These are phyloP conservation scores for Mirza zaza DNA, from an alignment of 2,113 vertebrate species.

Conservation along the genomic window DNA sequence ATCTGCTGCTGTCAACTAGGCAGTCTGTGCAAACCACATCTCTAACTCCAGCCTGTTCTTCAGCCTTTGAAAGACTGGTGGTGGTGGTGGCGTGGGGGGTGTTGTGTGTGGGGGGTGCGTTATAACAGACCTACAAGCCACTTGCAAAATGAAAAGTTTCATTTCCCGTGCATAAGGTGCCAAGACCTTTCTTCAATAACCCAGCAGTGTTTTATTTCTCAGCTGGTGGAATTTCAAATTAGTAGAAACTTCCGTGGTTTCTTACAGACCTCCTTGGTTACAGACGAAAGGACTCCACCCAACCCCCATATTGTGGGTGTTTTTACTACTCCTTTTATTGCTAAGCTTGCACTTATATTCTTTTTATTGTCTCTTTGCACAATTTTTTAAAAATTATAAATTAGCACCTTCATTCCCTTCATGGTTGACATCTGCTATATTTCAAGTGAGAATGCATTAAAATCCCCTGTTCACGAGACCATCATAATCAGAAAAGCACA, in stretches of 20 bases:
- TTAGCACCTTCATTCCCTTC: slow-evolving; percentile 41
- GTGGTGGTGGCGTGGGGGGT: background rate
- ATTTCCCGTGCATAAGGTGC: slow-evolving; percentile 50
- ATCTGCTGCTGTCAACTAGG: slow-evolving; percentile 28
- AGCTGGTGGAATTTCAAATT: slow-evolving; percentile 67
- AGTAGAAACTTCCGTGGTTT: slow-evolving; percentile 38
- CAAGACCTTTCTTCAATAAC: slow-evolving; percentile 59
- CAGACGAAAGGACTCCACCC: background rate
- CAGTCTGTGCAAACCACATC: slow-evolving; percentile 45
- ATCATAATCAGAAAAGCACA: slow-evolving; percentile 55
- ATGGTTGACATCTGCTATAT: slow-evolving; percentile 38
- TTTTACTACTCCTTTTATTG: slow-evolving; percentile 30
- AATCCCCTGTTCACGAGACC: slow-evolving; percentile 36
- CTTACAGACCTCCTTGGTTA: slow-evolving; percentile 57
- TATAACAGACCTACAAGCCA: slow-evolving; percentile 31
- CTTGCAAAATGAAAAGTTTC: slow-evolving; percentile 57
- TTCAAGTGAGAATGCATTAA: slow-evolving; percentile 71
- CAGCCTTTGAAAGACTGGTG: slow-evolving; percentile 18
- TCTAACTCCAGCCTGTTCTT: slow-evolving; percentile 7
- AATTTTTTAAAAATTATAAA: slow-evolving; percentile 30
- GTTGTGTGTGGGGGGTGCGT: too few relatives aligned
- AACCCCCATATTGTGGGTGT: background rate
- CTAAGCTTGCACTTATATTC: slow-evolving; percentile 42
- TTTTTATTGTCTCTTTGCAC: slow-evolving; percentile 14
- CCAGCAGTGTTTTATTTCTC: slow-evolving; percentile 37